Evolutionary conservation across 2,888 invertebrate species (phyloP).

Genomic region (Ptychoptera contaminata): DNA sequence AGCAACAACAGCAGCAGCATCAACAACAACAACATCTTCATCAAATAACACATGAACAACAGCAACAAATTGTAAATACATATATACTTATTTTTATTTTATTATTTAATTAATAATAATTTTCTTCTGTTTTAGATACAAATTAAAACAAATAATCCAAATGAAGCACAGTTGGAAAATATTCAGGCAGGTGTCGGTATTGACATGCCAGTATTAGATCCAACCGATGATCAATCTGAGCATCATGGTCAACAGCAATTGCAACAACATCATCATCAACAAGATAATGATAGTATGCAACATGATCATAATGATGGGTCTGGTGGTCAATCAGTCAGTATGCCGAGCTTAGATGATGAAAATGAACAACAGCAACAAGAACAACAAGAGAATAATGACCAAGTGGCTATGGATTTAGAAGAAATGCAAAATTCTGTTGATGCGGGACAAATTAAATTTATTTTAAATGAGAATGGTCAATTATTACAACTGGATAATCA

Average conservation of each 20-base stretch:
- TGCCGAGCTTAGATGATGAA: constrained; percentile 32
- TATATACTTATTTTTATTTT: background rate
- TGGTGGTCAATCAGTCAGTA: constrained; percentile 24
- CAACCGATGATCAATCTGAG: constrained; percentile 20
- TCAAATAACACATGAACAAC: background rate
- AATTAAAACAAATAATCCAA: too few relatives aligned
- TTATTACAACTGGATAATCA: constrained; percentile 30
- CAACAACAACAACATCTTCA: background rate
- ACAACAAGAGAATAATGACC: constrained; percentile 15
- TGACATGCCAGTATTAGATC: constrained; percentile 30
- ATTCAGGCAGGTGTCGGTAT: constrained; percentile 21
- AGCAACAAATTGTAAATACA: constrained; percentile 3
- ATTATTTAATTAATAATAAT: background rate
- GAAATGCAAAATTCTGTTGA: constrained; percentile 32
- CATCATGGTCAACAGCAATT: constrained; percentile 7
- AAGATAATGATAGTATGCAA: constrained; percentile 7
- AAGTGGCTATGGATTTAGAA: constrained; percentile 30
- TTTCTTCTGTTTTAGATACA: constrained; percentile 5
- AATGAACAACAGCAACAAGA: constrained; percentile 8
- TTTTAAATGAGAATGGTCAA: constrained; percentile 31
- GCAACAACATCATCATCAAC: constrained; percentile 7
- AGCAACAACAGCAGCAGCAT: background rate
- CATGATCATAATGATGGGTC: constrained; percentile 9
- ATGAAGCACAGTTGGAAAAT: background rate
- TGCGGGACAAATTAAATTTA: constrained; percentile 31